phyloP scores from a whole-genome alignment of 2,888 invertebrate genomes.

The Stenurella melanura region DNA sequence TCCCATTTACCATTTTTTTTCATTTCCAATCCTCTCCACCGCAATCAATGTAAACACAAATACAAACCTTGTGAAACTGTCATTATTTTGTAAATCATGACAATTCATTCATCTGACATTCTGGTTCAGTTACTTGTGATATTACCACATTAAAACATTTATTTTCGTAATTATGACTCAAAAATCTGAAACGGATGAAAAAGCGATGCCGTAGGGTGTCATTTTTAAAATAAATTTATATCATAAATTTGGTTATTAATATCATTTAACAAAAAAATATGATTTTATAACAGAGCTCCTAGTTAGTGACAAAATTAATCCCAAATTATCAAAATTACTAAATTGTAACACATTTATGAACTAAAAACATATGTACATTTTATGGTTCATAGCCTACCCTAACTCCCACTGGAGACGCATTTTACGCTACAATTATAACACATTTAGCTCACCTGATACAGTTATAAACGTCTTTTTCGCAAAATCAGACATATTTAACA shows the following conservation, averaged over 20 bases:
- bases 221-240: no score
- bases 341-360: not conserved
- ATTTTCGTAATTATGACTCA: not conserved
- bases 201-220: no score
- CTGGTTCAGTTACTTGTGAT: not conserved
- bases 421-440: not conserved
- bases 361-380: not conserved
- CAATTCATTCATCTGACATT: not conserved
- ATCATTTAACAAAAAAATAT: no score
- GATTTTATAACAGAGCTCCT: no score
- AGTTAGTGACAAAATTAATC: no score
- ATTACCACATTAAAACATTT: not conserved
- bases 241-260: no score
- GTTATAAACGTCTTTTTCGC: constrained; percentile 38
- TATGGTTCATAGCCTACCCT: not conserved
- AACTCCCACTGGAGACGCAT: not conserved
- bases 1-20: no score
- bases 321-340: not conserved
- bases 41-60: no score
- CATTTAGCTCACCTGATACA: constrained; percentile 30
- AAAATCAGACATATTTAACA: constrained; percentile 39
- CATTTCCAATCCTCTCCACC: no score
- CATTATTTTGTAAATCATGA: not conserved
- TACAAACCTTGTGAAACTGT: not conserved
- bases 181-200: not conserved